Evolutionary conservation across 2,113 vertebrate species (phyloP).

Genomic region (Bos indicus): DNA sequence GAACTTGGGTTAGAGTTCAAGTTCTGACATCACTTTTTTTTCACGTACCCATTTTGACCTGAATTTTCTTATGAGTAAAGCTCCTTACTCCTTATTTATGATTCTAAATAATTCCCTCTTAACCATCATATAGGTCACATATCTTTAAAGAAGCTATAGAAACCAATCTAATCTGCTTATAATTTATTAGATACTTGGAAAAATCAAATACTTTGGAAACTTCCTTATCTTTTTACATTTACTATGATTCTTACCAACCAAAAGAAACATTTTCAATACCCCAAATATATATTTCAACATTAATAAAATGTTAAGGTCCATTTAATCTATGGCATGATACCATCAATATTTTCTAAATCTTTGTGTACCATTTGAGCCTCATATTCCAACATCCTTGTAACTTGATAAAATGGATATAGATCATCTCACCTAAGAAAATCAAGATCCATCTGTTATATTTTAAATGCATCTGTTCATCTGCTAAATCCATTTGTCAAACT

Average conservation of each 20-base stretch:
- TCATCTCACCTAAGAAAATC: slow-evolving; percentile 66
- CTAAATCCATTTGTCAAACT: slow-evolving; percentile 70
- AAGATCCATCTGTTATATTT: slow-evolving; percentile 66
- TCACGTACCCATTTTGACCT: background rate
- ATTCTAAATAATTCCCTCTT: background rate
- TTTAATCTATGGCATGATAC: background rate
- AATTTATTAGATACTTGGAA: background rate
- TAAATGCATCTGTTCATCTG: slow-evolving; percentile 68
- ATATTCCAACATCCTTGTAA: slow-evolving; percentile 46
- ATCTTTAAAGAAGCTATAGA: background rate
- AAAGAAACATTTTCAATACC: background rate
- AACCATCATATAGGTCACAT: background rate
- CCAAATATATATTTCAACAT: slow-evolving; percentile 13
- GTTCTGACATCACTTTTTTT: background rate
- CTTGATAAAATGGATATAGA: slow-evolving; percentile 62
- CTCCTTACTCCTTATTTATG: background rate
- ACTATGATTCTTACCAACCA: background rate
- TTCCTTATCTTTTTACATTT: background rate
- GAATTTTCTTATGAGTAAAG: background rate
- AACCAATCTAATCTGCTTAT: background rate
- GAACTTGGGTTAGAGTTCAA: background rate
- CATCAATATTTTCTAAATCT: slow-evolving; percentile 47
- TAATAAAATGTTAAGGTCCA: slow-evolving; percentile 35
- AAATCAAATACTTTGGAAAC: background rate
- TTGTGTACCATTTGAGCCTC: background rate